Base-by-base conservation (phyloP, 1,140 invertebrate species). In the Conopomorpha cramerella region DNA sequence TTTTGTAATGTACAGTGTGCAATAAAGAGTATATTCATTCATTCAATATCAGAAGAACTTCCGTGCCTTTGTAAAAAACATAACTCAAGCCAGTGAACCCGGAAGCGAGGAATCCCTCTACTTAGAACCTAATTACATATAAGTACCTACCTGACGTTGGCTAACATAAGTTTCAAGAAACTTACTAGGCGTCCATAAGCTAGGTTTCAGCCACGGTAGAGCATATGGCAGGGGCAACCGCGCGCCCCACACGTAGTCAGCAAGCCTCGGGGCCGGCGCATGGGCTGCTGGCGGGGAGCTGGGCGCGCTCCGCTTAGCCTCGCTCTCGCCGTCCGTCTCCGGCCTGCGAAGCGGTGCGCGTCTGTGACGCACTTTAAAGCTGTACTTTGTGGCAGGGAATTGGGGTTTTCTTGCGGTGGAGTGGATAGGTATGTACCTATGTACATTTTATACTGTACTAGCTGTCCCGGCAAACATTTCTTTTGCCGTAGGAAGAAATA, bases 361-460 rank as follows among this genome's bases (percentile, higher is more conserved):
- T 67, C 70, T 74, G 63, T 51, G 54, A 67, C 67, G 64, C 59
- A 55, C 65, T 68, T 70, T 66, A 46, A 72, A 45, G 57, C 67
- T 68, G 70, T 66, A 74, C 54, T 68, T 50, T 42, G 23, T 47
- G n/a, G 19, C 34, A 49, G 30, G 10, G 38, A 45, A 35, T 33
- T 29, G 39, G 1, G 13, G 26, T 16, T 19, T 36, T 27, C 32
- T 19, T 16, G 7, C 36, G 15, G 14, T 18, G 7, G 8, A 16
- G 13, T 15, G 13, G 16, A 12, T 11, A 11, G 8, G 6, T 36
- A 32, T n/a, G n/a, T n/a, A n/a, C n/a, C n/a, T n/a, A n/a, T n/a
- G n/a, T n/a, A n/a, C n/a, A n/a, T n/a, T n/a, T n/a, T n/a, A n/a
- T n/a, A n/a, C n/a, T n/a, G n/a, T n/a, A n/a, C n/a, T n/a, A n/a